Percentiles rank a stretch among this genome's conserved stretches.
These are phyloP conservation scores for Wiebesia pumilae DNA, from an alignment of 1,140 invertebrate genomes.

Conservation along the genomic window DNA sequence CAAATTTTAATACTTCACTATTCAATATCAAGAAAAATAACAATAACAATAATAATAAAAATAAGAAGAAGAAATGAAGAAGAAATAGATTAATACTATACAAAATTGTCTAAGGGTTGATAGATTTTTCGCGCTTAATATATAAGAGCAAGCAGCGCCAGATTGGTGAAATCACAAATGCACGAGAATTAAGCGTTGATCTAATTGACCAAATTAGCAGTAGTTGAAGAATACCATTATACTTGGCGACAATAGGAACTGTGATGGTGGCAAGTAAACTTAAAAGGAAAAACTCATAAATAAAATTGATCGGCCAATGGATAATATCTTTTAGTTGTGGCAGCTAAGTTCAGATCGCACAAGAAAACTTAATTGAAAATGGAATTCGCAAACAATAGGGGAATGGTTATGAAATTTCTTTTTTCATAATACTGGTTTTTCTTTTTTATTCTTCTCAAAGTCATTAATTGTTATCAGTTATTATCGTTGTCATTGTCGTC, in stretches of 20 bases:
- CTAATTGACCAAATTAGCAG: too few species aligned
- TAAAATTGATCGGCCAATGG: not conserved
- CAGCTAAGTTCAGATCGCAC: not conserved
- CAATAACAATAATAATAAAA: too few species aligned
- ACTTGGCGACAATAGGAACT: not conserved
- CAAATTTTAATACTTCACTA: too few species aligned
- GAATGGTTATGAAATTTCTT: too few species aligned
- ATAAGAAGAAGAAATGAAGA: too few species aligned
- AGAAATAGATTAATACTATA: too few species aligned
- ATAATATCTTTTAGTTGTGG: not conserved
- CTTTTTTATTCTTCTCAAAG: too few species aligned
- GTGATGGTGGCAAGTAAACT: not conserved
- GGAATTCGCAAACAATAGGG: not conserved
- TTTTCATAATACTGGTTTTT: too few species aligned
- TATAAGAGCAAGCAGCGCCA: not conserved
- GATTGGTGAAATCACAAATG: not conserved
- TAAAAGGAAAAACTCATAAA: slow-evolving; percentile 16
- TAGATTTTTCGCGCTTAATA: not conserved
- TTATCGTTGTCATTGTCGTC: too few species aligned
- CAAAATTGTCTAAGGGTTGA: too few species aligned
- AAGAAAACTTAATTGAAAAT: slow-evolving; percentile 28
- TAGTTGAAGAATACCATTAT: not conserved
- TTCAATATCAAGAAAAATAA: too few species aligned
- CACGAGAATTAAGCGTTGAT: not conserved
- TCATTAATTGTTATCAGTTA: too few species aligned